Evolutionary conservation across 2,888 invertebrate species (phyloP).

Genomic region (Morpho helenor): DNA sequence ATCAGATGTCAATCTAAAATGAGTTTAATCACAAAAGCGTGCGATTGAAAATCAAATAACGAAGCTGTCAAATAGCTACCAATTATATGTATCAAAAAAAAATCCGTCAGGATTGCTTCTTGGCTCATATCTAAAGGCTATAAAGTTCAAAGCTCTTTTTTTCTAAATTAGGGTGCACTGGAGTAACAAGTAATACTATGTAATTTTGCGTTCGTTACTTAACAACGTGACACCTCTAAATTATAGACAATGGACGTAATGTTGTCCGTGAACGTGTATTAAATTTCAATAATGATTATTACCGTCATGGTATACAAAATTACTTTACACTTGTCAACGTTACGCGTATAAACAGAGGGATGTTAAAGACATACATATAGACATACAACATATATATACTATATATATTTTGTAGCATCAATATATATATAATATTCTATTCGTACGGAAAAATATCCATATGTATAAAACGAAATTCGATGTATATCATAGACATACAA

Average conservation of each 20-base stretch:
- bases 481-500: no score
- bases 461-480: no score
- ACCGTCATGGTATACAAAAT: not conserved
- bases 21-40: slow-evolving; percentile 3
- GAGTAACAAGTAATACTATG: slow-evolving; percentile 51
- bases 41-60: slow-evolving; percentile 10
- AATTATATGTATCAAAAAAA: not conserved
- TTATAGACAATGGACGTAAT: slow-evolving; percentile 41
- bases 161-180: slow-evolving; percentile 27
- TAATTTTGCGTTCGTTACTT: slow-evolving; percentile 50
- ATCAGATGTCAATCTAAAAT: slow-evolving; percentile 8
- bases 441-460: no score
- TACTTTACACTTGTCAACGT: not conserved
- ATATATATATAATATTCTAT: no score
- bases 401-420: no score
- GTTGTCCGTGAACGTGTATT: slow-evolving; percentile 2
- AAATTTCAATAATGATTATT: slow-evolving; percentile 10
- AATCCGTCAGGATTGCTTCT: not conserved
- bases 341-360: not conserved
- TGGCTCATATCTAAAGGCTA: not conserved
- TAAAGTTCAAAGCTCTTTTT: slow-evolving; percentile 15
- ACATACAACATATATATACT: no score
- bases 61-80: slow-evolving; percentile 9
- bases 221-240: slow-evolving; percentile 50
- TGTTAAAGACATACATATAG: not conserved